Base-by-base conservation (phyloP, 2,888 invertebrate species). In the Tetropium fuscum region DNA sequence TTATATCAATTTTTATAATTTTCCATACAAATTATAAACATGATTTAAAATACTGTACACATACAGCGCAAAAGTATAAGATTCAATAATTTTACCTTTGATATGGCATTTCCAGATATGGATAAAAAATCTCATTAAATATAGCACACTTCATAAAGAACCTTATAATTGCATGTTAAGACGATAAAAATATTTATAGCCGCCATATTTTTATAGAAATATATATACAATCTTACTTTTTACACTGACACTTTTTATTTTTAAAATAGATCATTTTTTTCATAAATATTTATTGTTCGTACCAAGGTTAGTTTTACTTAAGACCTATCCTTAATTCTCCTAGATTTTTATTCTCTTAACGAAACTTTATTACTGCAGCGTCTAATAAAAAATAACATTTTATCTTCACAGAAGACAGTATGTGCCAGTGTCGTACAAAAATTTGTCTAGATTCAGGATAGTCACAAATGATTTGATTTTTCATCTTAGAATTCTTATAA, bases 21-120 rank as follows among this genome's bases (percentile, higher is more conserved):
- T 67, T 90, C 88, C 89, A 90, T 90, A 90, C 90, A 90, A 90
- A 90, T 90, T 90, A 90, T 90, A 85, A 90, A 90, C 89, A 88
- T 89, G 87, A 88, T 84, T 80, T 89, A 89, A 90, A 90, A 90
- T 90, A 90, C 90, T 90, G 90, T 90, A 90, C 89, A 90, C 81
- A 80, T 81, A 81, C 80, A 81, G 80, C 80, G 80, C 79, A 77
- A 80, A 79, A 78, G 73, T 79, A 78, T 76, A 75, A 75, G 76
- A 76, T 79, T 78, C 76, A 75, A 72, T 73, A 70, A 74, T 71
- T 76, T 74, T 72, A 73, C 71, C 74, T 72, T 66, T 80, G 81
- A 81, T 81, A 81, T 81, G 81, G 81, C 81, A 81, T 80, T 76
- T 79, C 77, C 76, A 78, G 81, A 82, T 82, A 81, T 82, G 81